phyloP scores from a whole-genome alignment of 2,797 vertebrate genomes.

The Poeciliopsis presidionis region DNA sequence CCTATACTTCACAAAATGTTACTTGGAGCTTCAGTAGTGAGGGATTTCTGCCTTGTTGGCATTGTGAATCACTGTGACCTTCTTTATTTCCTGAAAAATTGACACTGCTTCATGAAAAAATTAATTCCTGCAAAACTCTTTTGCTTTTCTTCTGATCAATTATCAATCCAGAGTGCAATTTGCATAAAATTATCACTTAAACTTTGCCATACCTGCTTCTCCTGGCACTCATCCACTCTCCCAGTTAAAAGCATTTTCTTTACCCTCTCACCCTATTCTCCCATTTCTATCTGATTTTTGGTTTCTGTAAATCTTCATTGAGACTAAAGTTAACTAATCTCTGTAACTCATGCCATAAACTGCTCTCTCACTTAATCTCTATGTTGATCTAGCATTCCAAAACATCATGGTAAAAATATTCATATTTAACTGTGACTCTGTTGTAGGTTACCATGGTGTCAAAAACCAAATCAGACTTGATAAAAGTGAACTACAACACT shows the following conservation, averaged over 20 bases:
- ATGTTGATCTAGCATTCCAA: background rate
- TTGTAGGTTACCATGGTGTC: background rate
- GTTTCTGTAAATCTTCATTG: background rate
- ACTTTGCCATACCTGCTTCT: background rate
- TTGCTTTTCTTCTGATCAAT: slow-evolving; percentile 15
- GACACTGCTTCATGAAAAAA: background rate
- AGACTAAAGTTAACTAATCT: background rate
- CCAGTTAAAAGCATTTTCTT: background rate
- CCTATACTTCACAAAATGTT: slow-evolving; percentile 16
- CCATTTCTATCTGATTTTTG: background rate
- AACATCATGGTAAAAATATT: background rate
- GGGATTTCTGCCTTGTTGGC: slow-evolving; percentile 2
- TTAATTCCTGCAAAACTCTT: background rate
- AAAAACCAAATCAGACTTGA: background rate
- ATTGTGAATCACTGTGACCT: background rate
- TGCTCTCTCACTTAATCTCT: background rate
- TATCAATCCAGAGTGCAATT: slow-evolving; percentile 20
- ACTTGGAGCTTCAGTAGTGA: slow-evolving; percentile 17
- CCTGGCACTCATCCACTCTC: background rate
- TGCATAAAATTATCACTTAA: background rate
- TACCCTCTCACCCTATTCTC: background rate
- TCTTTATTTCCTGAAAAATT: background rate
- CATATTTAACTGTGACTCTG: background rate
- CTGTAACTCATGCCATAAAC: too few species aligned
- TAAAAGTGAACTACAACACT: background rate